Base-by-base conservation (phyloP, 2,113 vertebrate genomes). In the Neoarius graeffei region DNA sequence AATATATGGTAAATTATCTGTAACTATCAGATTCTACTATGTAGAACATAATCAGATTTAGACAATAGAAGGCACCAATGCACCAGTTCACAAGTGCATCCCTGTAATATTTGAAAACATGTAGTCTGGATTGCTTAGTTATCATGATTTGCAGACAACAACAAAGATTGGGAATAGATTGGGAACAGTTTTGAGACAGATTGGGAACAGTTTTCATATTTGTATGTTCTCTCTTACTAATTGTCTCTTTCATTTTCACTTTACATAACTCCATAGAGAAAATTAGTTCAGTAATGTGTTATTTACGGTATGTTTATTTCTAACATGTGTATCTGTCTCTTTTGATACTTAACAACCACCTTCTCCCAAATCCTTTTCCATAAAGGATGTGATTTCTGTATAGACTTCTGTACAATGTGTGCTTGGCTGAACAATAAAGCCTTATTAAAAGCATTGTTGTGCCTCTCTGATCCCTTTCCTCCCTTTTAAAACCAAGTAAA, bases 361-460 rank as follows among this genome's bases (percentile, higher is more conserved):
- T 42, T 14, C 10, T 23, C 52, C 20, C 23, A 85, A 74, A 76
- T 57, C 42, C 56, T 64, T 17, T 85, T 62, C 23, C 8, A n/a
- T 74, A 59, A 59, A 74, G 13, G 48, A 67, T 15, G 6, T 76
- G 59, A 77, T 52, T 80, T 52, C 52, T 27, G 52, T 19, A 42
- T 59, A 60, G 27, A 23, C 17, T 48, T 62, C 30, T 50, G 20
- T 79, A 86, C 50, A 66, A 54, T 54, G 35, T 66, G 23, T 86
- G 17, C 74, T 79, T 87, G 86, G 27, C 30, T 50, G 79, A 87
- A 59, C 25, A 83, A 87, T 87, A 83, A 87, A 83, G 80, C 13
- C 25, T 83, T 74, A 64, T 83, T 83, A 27, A 76, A 74, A 71
- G 83, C 64, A n/a, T 35, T 87, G 57, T 64, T 1, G 25, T 74